A percentile compares a stretch with the other conserved stretches of the same genome.
phyloP scores from a whole-genome alignment of 1,140 invertebrate genomes.

The Teleopsis dalmanni region DNA sequence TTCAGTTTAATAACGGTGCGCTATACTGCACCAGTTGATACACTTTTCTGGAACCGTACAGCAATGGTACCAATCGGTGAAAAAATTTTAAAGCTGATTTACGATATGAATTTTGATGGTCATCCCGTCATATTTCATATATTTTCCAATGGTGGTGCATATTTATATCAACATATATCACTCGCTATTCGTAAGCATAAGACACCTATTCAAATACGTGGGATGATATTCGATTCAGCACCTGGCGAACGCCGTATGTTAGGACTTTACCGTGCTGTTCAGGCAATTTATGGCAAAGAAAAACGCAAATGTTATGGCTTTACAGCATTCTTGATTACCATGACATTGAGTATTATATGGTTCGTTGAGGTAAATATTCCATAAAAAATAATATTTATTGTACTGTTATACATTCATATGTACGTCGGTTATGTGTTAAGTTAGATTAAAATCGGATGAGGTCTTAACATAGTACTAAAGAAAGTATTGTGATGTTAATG shows the following conservation, averaged over 20 bases:
- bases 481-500: too few relatives aligned
- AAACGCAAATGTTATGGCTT: conserved; percentile 48
- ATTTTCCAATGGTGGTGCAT: conserved; percentile 72
- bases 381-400: conserved; percentile 1
- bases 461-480: too few relatives aligned
- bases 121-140: conserved; percentile 72
- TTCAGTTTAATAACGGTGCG: conserved; percentile 65
- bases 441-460: too few relatives aligned
- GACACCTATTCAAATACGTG: conserved; percentile 53
- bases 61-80: conserved; percentile 56
- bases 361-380: conserved; percentile 46
- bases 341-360: conserved; percentile 54
- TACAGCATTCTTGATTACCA: conserved; percentile 50
- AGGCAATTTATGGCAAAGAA: conserved; percentile 52
- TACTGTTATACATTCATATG: neutral
- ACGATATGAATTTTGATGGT: conserved; percentile 58
- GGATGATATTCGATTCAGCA: conserved; percentile 69
- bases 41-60: conserved; percentile 56
- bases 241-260: conserved; percentile 56
- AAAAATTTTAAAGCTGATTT: conserved; percentile 59
- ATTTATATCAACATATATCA: conserved; percentile 59
- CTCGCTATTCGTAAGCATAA: conserved; percentile 49
- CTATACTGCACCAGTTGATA: conserved; percentile 62
- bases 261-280: conserved; percentile 52
- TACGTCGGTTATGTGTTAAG: too few relatives aligned